Percentiles rank a stretch among this genome's conserved stretches.
Conservation (phyloP, 2,113 vertebrate genomes). For the Pelecanoides urinatrix region DNA sequence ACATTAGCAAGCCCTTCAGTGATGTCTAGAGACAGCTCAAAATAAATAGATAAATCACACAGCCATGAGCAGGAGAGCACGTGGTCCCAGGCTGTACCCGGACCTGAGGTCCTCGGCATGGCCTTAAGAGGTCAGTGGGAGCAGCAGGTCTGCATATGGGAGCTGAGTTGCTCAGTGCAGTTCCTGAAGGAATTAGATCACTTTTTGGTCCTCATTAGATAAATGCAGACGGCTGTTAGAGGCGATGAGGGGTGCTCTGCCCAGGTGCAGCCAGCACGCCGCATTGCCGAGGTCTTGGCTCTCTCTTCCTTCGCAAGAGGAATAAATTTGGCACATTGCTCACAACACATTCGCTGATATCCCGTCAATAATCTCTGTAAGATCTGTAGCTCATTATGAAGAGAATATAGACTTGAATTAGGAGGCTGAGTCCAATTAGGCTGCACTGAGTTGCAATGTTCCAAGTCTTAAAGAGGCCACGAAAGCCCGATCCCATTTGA, state of each 20-base stretch:
- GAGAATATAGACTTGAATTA: not conserved
- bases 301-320: not conserved
- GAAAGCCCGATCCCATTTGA: not conserved
- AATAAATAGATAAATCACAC: not conserved
- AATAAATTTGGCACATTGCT: not conserved
- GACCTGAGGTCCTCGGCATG: not conserved
- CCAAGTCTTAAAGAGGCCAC: not conserved
- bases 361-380: not conserved
- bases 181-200: not conserved
- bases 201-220: not conserved
- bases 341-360: not conserved
- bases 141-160: not conserved
- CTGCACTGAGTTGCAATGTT: not conserved
- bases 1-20: not conserved
- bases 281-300: not conserved
- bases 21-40: not conserved
- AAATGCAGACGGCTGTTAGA: not conserved
- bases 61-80: not conserved
- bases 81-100: not conserved
- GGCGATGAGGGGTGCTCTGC: not conserved
- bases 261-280: not conserved
- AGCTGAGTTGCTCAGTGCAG: not conserved
- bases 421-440: not conserved
- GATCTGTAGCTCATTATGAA: not conserved
- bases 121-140: not conserved